A percentile compares a stretch with the other conserved stretches of the same genome.
Conservation (phyloP, 2,113 vertebrate genomes). For the Macrotus californicus region DNA sequence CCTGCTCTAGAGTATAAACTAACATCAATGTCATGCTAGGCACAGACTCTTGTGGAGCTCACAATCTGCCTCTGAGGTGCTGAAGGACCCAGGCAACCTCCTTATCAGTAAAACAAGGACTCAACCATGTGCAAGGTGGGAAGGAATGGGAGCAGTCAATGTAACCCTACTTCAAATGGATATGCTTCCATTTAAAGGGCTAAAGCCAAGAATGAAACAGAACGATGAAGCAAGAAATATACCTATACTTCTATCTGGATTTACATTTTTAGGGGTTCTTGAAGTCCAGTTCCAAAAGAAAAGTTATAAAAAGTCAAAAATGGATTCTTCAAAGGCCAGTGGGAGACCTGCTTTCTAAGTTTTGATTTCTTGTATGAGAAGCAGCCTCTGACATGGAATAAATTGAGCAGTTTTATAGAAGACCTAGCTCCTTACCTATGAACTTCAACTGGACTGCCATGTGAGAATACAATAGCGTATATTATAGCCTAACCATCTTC, state of each 20-base stretch:
- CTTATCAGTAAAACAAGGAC: neutral
- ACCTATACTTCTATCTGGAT: neutral
- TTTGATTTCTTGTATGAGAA: neutral
- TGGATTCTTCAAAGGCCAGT: neutral
- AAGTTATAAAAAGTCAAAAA: neutral
- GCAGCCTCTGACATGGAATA: neutral
- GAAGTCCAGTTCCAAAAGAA: neutral
- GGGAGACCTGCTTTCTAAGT: neutral
- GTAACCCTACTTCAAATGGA: neutral
- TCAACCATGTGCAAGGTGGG: neutral
- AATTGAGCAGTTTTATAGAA: neutral
- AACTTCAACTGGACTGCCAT: neutral
- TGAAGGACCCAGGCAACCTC: neutral
- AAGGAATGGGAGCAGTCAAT: neutral
- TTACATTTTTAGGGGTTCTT: slow-evolving; percentile 12
- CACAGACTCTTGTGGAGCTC: neutral
- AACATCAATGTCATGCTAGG: neutral
- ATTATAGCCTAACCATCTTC: neutral
- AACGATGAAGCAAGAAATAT: neutral
- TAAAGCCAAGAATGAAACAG: neutral
- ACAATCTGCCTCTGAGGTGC: neutral
- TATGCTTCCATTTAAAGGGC: neutral
- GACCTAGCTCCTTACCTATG: neutral
- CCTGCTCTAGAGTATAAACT: neutral
- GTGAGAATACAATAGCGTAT: neutral